Evolutionary conservation across 2,797 vertebrate genomes (phyloP).

Genomic region (Mionectes olivaceus): DNA sequence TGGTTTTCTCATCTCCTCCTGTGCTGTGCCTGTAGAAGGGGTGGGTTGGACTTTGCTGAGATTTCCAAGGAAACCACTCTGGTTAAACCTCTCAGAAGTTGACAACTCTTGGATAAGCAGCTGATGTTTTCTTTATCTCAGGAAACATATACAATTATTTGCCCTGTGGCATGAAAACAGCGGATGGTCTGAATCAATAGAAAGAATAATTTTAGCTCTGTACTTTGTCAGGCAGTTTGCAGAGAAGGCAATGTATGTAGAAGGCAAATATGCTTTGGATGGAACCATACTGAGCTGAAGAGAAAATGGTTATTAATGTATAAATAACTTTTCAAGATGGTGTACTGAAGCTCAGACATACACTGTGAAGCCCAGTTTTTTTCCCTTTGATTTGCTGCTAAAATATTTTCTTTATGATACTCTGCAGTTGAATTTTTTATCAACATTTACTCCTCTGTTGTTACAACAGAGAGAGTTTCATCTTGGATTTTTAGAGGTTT

Average conservation of each 20-base stretch:
- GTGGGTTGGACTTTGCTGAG: neutral
- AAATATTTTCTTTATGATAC: neutral
- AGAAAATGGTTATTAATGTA: neutral
- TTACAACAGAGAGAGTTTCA: neutral
- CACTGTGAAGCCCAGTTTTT: neutral
- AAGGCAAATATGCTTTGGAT: neutral
- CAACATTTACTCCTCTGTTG: neutral
- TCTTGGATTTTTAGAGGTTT: neutral
- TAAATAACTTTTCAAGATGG: neutral
- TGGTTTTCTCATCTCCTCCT: neutral
- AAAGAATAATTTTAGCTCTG: neutral
- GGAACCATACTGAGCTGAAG: neutral
- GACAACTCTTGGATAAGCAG: neutral
- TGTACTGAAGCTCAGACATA: neutral
- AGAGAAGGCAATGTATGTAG: fast-evolving
- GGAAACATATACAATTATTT: neutral
- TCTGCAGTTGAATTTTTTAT: neutral
- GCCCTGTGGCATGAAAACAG: neutral
- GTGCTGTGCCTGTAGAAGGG: neutral
- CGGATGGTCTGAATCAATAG: neutral
- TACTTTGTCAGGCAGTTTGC: neutral
- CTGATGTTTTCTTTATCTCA: neutral
- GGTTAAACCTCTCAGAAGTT: neutral
- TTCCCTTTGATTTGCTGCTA: neutral
- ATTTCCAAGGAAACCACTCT: neutral